These are phyloP conservation scores for Pinna nobilis DNA, from an alignment of 1,140 invertebrate genomes.

Conservation along the genomic window DNA sequence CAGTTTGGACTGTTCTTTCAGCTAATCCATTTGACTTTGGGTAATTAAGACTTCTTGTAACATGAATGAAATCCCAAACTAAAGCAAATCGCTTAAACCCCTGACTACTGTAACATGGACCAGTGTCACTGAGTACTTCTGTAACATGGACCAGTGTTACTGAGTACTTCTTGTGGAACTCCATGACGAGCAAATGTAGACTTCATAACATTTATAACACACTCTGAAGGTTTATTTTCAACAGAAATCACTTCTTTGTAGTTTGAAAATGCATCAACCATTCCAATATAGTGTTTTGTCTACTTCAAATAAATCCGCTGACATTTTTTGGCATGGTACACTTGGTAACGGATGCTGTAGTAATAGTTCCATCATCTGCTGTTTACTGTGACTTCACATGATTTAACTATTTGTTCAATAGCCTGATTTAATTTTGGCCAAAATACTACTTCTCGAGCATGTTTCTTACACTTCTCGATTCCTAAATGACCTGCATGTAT, in stretches of 20 bases:
- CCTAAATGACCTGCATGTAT: slow-evolving; percentile 49
- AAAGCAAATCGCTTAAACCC: too few species aligned
- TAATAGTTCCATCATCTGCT: slow-evolving; percentile 40
- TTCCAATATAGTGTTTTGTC: slow-evolving; percentile 33
- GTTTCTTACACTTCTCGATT: slow-evolving; percentile 38
- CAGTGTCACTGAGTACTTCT: too few species aligned
- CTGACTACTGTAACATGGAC: too few species aligned
- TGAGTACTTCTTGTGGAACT: too few species aligned
- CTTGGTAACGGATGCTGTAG: slow-evolving; percentile 26
- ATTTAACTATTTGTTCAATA: slow-evolving; percentile 45
- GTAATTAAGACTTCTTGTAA: too few species aligned
- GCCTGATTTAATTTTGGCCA: slow-evolving; percentile 54
- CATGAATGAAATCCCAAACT: too few species aligned
- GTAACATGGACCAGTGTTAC: too few species aligned
- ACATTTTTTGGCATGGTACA: slow-evolving; percentile 38
- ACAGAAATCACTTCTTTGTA: slow-evolving; percentile 48
- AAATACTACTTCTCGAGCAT: slow-evolving; percentile 42
- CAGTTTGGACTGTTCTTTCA: too few species aligned
- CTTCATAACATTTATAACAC: slow-evolving; percentile 22
- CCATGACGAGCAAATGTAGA: too few species aligned
- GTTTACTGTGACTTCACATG: slow-evolving; percentile 35
- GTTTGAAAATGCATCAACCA: slow-evolving; percentile 38
- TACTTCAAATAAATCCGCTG: slow-evolving; percentile 35
- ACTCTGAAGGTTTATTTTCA: too few species aligned
- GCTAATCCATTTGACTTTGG: too few species aligned